Evolutionary conservation across 2,113 vertebrate genomes (phyloP).

Genomic region (Aepyceros melampus): DNA sequence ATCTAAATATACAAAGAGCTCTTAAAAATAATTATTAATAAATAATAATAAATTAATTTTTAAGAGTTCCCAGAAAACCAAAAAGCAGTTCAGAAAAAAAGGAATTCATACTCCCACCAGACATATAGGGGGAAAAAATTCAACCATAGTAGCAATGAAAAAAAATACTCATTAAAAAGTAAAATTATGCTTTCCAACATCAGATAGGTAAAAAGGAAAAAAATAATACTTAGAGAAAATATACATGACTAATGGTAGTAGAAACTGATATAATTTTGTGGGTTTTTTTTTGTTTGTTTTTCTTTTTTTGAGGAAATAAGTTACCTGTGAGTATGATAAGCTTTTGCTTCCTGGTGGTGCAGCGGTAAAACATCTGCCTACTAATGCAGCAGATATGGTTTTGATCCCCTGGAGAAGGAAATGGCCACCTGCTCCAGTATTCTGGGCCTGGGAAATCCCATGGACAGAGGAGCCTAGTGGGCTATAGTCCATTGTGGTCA

Average conservation of each 20-base stretch:
- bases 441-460: neutral
- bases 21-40: neutral
- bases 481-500: fast-evolving
- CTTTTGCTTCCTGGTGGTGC: fast-evolving
- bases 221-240: neutral
- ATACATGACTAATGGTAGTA: neutral
- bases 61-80: neutral
- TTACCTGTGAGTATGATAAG: neutral
- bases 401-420: neutral
- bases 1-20: neutral
- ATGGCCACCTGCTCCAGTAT: neutral
- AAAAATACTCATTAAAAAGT: neutral
- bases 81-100: neutral
- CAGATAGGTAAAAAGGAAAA: neutral
- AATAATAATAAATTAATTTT: neutral
- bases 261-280: neutral
- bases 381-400: neutral
- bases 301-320: neutral
- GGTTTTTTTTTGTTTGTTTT: neutral
- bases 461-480: neutral
- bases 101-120: neutral
- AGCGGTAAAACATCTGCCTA: neutral
- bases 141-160: neutral
- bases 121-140: neutral
- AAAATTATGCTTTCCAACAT: neutral